Conservation (phyloP, 2,113 vertebrate species). For the Passerina amoena region DNA sequence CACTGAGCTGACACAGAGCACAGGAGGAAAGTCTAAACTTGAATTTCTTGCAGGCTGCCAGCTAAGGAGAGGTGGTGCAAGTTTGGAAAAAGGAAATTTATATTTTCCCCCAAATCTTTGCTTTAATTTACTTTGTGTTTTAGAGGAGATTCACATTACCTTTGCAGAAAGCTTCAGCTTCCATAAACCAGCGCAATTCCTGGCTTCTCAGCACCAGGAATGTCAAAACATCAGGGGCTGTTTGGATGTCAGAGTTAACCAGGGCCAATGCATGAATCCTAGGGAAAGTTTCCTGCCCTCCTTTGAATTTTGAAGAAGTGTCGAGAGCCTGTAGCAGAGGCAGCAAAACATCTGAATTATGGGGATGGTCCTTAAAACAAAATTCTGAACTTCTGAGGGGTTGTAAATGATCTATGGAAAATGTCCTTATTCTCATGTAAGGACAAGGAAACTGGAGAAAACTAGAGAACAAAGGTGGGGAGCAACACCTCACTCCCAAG, state of each 20-base stretch:
- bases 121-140: neutral
- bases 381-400: fast-evolving
- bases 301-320: neutral
- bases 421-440: neutral
- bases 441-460: neutral
- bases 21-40: neutral
- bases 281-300: neutral
- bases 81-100: neutral
- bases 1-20: neutral
- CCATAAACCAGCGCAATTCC: neutral
- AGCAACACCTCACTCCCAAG: neutral
- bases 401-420: neutral
- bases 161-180: neutral
- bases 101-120: neutral
- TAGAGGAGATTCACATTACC: neutral
- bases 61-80: neutral
- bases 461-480: neutral
- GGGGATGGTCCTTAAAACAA: neutral
- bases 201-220: neutral
- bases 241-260: neutral
- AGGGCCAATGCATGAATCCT: neutral
- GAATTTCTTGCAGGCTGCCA: neutral
- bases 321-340: neutral
- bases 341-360: neutral
- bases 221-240: neutral